Evolutionary conservation across 2,113 vertebrate species (phyloP).

Genomic region (Alethe diademata): DNA sequence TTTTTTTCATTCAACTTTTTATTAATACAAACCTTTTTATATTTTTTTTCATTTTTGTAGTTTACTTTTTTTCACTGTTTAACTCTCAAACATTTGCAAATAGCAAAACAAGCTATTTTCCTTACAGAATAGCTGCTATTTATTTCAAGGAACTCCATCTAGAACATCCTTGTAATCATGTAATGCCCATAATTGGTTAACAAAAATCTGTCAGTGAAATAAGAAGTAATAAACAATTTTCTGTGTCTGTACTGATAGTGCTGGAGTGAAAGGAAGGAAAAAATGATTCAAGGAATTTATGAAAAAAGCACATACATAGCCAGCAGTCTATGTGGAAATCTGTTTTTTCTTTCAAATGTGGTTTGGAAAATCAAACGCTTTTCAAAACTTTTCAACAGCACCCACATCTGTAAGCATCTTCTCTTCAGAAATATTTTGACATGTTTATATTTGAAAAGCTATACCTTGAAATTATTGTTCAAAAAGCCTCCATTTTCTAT

Average conservation of each 20-base stretch:
- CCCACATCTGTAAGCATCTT: conserved; percentile 31
- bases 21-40: not conserved
- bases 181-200: not conserved
- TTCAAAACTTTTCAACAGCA: conserved; percentile 40
- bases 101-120: not conserved
- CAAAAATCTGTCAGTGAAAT: not conserved
- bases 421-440: not conserved
- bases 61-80: not conserved
- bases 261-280: conserved; percentile 9
- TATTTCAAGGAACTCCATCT: not conserved
- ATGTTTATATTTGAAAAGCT: not conserved
- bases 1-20: not conserved
- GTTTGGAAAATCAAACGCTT: conserved; percentile 45
- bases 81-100: not conserved
- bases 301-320: not conserved
- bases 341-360: conserved; percentile 53
- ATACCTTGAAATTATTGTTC: not conserved
- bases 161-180: not conserved
- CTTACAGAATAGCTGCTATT: not conserved
- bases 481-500: not conserved
- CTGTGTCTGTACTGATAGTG: not conserved
- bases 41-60: not conserved
- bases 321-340: conserved; percentile 31
- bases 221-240: not conserved
- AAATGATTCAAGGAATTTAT: conserved; percentile 9